Base-by-base conservation (phyloP, 2,888 invertebrate species). In the Leucania comma region DNA sequence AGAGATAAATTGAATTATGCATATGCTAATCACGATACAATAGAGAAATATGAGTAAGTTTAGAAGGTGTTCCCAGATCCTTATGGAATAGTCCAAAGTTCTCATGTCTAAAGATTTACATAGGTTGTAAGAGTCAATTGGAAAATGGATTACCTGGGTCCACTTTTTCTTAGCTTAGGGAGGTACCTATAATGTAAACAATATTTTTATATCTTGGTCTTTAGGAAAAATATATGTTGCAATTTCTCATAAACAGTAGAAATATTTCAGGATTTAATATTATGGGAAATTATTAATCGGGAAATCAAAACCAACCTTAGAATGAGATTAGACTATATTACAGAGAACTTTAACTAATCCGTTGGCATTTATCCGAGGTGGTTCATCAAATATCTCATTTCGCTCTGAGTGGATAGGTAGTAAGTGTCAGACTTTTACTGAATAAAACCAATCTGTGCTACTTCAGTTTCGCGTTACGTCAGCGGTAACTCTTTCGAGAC, bases 1-100 rank as follows among this genome's bases (percentile, higher is more conserved):
- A 75, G 12, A 57, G 29, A 51, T 58, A 61, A 61, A 68, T 53
- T 57, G 2, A 48, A 51, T 61, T 68, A 61, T 57, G 26, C 24
- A n/a, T 68, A 61, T 75, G 68, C 60, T 68, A 75, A 75, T 35
- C 68, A 61, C 29, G n/a, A 20, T 48, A 57, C 51, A 68, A 56
- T 62, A 35, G 58, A 42, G 26, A 53, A 63, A 48, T 58, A 62
- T 59, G 8, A 48, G n/a, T 14, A 53, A 2, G 32, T 50, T 29
- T 72, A 24, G 26, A 57, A 65, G 22, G 20, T 48, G 38, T 26
- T 54, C 22, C 48, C 51, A 53, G 26, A 53, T 58, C 61, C 48
- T 38, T 48, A 38, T 38, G n/a, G 0, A 32, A 48, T 12, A 38
- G 20, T 38, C 51, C 35, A 24, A 48, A 75, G 24, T 60, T 65